Percentiles rank a stretch among this genome's conserved stretches.
Conservation (phyloP, 2,888 invertebrate species). For the Oxytorus armatus region DNA sequence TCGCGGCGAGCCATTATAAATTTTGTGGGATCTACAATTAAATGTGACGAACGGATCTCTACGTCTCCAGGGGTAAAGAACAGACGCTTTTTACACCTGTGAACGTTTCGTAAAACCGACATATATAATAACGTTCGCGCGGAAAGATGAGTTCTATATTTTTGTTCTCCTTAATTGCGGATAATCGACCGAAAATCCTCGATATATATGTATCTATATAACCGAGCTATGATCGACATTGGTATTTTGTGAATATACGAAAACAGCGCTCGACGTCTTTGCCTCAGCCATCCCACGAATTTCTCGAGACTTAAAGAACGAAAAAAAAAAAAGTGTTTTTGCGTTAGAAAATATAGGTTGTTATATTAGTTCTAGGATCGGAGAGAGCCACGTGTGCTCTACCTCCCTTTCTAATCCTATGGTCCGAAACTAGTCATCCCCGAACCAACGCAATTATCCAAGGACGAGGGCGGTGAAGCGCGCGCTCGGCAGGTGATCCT, state of each 20-base stretch:
- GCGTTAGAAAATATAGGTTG: constrained; percentile 59
- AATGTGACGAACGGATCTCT: constrained; percentile 45
- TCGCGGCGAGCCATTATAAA: constrained; percentile 26
- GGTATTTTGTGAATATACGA: constrained; percentile 69
- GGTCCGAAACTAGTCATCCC: constrained; percentile 62
- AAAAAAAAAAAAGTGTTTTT: constrained; percentile 33
- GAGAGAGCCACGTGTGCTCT: constrained; percentile 49
- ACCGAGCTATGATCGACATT: not conserved
- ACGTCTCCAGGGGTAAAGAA: constrained; percentile 24
- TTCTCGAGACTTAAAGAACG: constrained; percentile 57
- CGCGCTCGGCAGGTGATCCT: constrained; percentile 79
- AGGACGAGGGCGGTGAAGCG: constrained; percentile 76
- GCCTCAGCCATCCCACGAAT: constrained; percentile 42
- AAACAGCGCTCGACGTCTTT: constrained; percentile 63
- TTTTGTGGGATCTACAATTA: constrained; percentile 43
- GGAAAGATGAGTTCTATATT: constrained; percentile 36
- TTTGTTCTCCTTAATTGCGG: constrained; percentile 67
- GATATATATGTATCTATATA: constrained; percentile 2
- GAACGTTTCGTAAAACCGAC: constrained; percentile 42
- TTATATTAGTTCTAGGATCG: constrained; percentile 47
- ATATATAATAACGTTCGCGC: constrained; percentile 24
- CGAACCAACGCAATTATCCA: constrained; percentile 79
- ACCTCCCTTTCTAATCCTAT: constrained; percentile 26
- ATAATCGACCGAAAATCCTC: constrained; percentile 67
- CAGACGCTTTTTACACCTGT: constrained; percentile 68